Evolutionary conservation across 2,888 invertebrate species (phyloP).

Genomic region (Alsophila aescularia): DNA sequence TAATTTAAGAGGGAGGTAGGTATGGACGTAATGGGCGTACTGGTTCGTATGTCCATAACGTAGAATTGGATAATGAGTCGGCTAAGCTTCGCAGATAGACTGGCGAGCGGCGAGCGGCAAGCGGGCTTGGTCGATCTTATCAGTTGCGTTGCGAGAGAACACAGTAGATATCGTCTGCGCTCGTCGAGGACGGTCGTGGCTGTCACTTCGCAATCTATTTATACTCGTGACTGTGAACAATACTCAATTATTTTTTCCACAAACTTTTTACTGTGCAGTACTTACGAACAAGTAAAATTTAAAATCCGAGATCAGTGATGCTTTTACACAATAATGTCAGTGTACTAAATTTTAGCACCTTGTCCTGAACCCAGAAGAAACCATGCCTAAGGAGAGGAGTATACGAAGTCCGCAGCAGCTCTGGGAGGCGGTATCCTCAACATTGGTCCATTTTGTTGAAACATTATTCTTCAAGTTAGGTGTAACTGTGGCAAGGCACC

Average conservation of each 20-base stretch:
- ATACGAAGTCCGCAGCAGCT: slow-evolving; percentile 66
- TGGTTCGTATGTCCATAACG: too few relatives aligned
- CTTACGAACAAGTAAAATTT: background rate
- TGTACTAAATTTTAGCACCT: slow-evolving; percentile 3
- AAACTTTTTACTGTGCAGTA: too few relatives aligned
- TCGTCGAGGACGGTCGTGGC: background rate
- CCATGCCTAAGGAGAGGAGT: slow-evolving; percentile 64
- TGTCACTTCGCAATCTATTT: background rate
- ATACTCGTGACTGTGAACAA: slow-evolving; percentile 1
- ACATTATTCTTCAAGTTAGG: slow-evolving; percentile 85
- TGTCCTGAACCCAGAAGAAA: slow-evolving; percentile 11
- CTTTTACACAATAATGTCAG: background rate
- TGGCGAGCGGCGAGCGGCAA: background rate
- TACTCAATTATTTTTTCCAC: background rate
- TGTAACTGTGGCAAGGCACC: slow-evolving; percentile 83
- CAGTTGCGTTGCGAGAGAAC: background rate
- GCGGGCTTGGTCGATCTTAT: background rate
- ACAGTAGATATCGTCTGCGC: background rate
- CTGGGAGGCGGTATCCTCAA: slow-evolving; percentile 73
- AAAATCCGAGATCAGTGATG: slow-evolving; percentile 3
- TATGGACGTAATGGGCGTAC: too few relatives aligned
- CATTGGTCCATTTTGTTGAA: slow-evolving; percentile 73
- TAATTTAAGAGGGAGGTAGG: background rate
- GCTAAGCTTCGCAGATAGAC: too few relatives aligned
- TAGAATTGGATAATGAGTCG: slow-evolving; percentile 29